Conservation (phyloP, 2,797 vertebrate species). For the Chanos chanos region DNA sequence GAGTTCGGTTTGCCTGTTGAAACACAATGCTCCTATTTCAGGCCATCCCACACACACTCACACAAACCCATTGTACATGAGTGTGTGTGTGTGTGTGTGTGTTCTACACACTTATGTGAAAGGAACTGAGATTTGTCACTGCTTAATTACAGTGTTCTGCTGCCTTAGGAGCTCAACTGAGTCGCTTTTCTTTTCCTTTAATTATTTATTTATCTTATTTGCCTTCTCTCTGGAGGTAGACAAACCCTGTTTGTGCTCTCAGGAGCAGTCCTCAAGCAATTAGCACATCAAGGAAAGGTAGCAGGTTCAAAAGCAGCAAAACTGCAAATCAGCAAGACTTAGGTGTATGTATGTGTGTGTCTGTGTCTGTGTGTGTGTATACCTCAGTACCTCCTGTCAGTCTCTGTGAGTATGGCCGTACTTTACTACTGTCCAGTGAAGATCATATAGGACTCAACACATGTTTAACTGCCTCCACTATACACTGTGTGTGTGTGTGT, state of each 20-base stretch:
- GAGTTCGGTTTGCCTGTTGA: slow-evolving; percentile 30
- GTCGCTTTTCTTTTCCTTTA: slow-evolving; percentile 26
- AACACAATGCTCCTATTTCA: slow-evolving; percentile 29
- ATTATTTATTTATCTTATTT: slow-evolving; percentile 31
- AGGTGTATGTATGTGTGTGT: slow-evolving; percentile 13
- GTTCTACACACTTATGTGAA: slow-evolving; percentile 29
- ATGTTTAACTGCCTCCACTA: too few species aligned
- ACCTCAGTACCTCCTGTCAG: too few species aligned
- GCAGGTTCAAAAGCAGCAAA: slow-evolving; percentile 12
- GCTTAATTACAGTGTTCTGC: slow-evolving; percentile 42
- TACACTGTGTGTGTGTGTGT: background rate
- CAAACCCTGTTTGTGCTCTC: slow-evolving; percentile 26
- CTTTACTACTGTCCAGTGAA: too few species aligned
- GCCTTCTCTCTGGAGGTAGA: slow-evolving; percentile 8
- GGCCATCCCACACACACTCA: slow-evolving; percentile 30
- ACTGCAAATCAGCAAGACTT: background rate
- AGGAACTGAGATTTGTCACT: slow-evolving; percentile 39
- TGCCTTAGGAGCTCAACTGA: slow-evolving; percentile 32
- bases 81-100: slow-evolving; percentile 9
- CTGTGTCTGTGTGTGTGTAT: slow-evolving; percentile 20
- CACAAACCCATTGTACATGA: slow-evolving; percentile 26
- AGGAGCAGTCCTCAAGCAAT: slow-evolving; percentile 20
- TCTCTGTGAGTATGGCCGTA: too few species aligned
- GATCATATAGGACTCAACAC: too few species aligned
- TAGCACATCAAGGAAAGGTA: slow-evolving; percentile 25